A percentile compares a stretch with the other conserved stretches of the same genome.
Conservation (phyloP, 2,888 invertebrate genomes). For the Ochropacha duplaris region DNA sequence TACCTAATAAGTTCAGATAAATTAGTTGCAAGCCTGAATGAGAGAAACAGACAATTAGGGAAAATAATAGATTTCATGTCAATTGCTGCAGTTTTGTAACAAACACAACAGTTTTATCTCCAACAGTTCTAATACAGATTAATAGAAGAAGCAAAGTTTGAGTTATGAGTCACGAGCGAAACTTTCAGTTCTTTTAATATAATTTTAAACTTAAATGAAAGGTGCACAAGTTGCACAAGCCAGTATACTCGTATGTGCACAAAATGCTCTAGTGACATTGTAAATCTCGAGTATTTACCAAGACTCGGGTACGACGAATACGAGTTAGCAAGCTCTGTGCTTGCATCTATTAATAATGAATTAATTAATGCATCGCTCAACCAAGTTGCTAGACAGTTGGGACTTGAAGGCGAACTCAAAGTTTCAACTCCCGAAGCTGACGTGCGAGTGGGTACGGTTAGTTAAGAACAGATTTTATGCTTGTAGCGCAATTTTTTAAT, state of each 20-base stretch:
- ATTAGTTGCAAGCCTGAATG: not conserved
- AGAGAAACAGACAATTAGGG: not conserved
- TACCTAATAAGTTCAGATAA: not conserved
- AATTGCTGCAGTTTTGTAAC: not conserved
- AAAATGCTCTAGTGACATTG: not conserved
- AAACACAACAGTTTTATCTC: not conserved
- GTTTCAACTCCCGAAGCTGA: not conserved
- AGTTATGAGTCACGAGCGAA: not conserved
- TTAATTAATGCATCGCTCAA: conserved; percentile 69
- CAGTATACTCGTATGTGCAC: not conserved
- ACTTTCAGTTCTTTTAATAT: not conserved
- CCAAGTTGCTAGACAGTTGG: conserved; percentile 39
- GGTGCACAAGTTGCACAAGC: not conserved
- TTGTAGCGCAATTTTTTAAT: not conserved
- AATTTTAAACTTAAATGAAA: not conserved
- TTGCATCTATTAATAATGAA: conserved; percentile 58
- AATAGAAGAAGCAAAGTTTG: not conserved
- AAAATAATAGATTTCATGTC: not conserved
- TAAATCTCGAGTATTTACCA: conserved; percentile 1
- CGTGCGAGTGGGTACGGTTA: not conserved
- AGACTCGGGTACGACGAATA: not conserved
- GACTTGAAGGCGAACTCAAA: not conserved
- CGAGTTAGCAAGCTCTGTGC: not conserved
- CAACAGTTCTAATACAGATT: not conserved
- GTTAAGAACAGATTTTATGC: not conserved